These are phyloP conservation scores for Scaptomyza hsui DNA, from an alignment of 1,140 invertebrate species.

Conservation along the genomic window DNA sequence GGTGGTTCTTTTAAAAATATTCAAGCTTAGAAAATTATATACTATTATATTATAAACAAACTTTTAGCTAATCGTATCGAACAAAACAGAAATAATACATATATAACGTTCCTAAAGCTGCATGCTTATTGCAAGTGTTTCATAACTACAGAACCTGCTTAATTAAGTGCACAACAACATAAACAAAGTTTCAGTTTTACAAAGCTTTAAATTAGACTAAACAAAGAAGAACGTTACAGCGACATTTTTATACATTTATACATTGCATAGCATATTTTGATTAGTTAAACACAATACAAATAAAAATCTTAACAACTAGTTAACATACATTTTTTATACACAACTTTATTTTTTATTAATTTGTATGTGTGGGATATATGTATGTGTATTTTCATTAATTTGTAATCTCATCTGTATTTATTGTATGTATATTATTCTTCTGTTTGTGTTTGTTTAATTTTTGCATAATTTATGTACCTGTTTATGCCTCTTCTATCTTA, in stretches of 20 bases:
- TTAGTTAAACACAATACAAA: constrained; percentile 29
- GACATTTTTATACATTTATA: constrained; percentile 55
- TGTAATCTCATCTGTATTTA: neutral
- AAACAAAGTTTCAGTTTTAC: constrained; percentile 9
- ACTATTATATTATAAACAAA: constrained; percentile 30
- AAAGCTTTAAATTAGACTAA: constrained; percentile 50
- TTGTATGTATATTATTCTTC: neutral
- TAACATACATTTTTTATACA: constrained; percentile 13
- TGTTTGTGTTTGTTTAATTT: constrained; percentile 18
- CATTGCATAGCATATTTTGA: constrained; percentile 42
- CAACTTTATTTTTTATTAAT: neutral
- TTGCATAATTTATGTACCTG: constrained; percentile 50
- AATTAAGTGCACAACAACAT: neutral
- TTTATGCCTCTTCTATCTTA: constrained; percentile 67
- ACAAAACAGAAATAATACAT: constrained; percentile 9
- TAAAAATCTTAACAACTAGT: constrained; percentile 24
- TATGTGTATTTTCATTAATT: neutral
- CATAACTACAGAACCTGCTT: constrained; percentile 3
- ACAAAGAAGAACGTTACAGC: constrained; percentile 31
- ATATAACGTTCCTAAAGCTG: constrained; percentile 25
- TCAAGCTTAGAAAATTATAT: constrained; percentile 17
- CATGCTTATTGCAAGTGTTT: constrained; percentile 18
- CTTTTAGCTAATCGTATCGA: constrained; percentile 10
- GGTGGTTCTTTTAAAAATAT: neutral
- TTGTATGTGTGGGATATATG: constrained; percentile 6